Evolutionary conservation across 1,140 invertebrate genomes (phyloP).

Genomic region (Drosophila kanapiae): DNA sequence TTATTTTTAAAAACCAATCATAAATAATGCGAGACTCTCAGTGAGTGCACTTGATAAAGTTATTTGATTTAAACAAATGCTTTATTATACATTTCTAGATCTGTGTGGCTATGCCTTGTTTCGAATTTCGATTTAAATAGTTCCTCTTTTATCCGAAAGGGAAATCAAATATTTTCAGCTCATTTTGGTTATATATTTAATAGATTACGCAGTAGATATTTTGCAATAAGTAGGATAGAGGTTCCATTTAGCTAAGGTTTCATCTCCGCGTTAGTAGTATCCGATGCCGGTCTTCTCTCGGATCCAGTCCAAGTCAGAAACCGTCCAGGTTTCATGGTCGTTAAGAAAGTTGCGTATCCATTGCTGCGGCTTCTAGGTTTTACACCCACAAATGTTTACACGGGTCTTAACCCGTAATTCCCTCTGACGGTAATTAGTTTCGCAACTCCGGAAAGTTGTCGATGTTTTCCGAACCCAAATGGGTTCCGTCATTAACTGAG

Average conservation of each 20-base stretch:
- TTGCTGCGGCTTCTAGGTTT: not conserved
- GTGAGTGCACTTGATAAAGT: not conserved
- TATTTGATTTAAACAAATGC: not conserved
- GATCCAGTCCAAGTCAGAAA: slow-evolving; percentile 41
- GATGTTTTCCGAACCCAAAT: slow-evolving; percentile 26
- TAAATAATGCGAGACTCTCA: not conserved
- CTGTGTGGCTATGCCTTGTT: too few relatives aligned
- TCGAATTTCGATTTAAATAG: too few relatives aligned
- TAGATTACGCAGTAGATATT: not conserved
- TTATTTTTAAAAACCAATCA: not conserved
- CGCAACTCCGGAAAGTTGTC: not conserved
- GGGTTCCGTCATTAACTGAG: slow-evolving; percentile 29
- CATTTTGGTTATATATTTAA: too few relatives aligned
- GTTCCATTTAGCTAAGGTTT: not conserved
- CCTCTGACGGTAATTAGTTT: slow-evolving; percentile 6
- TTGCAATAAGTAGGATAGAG: not conserved
- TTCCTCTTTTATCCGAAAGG: too few relatives aligned
- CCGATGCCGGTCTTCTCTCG: slow-evolving; percentile 40
- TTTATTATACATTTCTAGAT: not conserved
- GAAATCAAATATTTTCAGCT: too few relatives aligned
- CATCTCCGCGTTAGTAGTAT: slow-evolving; percentile 13
- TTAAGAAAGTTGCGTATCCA: not conserved
- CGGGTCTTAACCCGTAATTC: too few relatives aligned
- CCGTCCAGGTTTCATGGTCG: too few relatives aligned
- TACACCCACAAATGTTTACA: not conserved